Conservation (phyloP, 1,140 invertebrate species). For the Drosophila persimilis region DNA sequence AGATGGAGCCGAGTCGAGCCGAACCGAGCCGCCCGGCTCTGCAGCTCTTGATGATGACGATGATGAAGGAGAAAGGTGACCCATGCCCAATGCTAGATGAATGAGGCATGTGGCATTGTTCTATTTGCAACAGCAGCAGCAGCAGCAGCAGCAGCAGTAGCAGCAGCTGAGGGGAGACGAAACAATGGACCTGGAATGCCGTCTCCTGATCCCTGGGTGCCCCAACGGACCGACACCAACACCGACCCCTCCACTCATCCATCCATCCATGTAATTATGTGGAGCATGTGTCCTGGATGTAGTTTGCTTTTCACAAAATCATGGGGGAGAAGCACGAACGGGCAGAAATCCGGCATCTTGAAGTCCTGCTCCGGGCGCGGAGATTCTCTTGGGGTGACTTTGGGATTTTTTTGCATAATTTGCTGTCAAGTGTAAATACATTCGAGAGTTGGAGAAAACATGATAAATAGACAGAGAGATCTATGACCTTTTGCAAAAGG, state of each 20-base stretch:
- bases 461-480: not conserved
- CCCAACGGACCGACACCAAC: slow-evolving; percentile 61
- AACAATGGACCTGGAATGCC: not conserved
- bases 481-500: slow-evolving; percentile 10
- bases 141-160: too few relatives aligned
- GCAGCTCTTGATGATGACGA: slow-evolving; percentile 1
- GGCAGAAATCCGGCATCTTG: slow-evolving; percentile 1
- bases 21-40: too few relatives aligned
- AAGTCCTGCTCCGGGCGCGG: not conserved
- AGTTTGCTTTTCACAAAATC: slow-evolving; percentile 66
- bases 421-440: slow-evolving; percentile 5
- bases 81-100: slow-evolving; percentile 48
- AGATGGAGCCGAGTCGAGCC: slow-evolving; percentile 24
- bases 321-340: slow-evolving; percentile 32
- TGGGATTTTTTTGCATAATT: not conserved
- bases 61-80: slow-evolving; percentile 53
- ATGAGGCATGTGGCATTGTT: slow-evolving; percentile 30
- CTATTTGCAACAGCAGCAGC: not conserved
- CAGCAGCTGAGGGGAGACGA: not conserved
- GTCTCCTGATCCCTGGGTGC: slow-evolving; percentile 14
- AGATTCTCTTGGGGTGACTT: not conserved
- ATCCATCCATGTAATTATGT: slow-evolving; percentile 49
- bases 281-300: slow-evolving; percentile 26
- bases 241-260: slow-evolving; percentile 31
- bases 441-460: too few relatives aligned